Evolutionary conservation across 2,888 invertebrate genomes (phyloP).

Genomic region (Pycnomerus fuliginosus): DNA sequence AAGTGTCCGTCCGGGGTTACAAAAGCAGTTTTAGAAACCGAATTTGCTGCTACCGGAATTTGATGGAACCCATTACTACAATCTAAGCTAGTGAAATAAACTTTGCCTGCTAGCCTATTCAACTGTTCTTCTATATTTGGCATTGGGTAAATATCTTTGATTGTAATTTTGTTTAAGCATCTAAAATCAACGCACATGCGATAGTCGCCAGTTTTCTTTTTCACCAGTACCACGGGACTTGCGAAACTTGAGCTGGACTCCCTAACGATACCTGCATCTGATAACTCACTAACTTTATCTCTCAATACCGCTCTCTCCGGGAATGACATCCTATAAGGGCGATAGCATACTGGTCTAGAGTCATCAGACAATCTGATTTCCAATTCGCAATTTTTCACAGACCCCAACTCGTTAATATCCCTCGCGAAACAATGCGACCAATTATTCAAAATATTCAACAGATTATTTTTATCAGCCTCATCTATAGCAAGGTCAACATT

Average conservation of each 20-base stretch:
- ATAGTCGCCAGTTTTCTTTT: constrained; percentile 28
- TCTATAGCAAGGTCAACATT: too few relatives aligned
- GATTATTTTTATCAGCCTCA: too few relatives aligned
- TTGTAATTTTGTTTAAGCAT: constrained; percentile 36
- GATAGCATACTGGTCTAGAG: constrained; percentile 32
- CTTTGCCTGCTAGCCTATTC: constrained; percentile 29
- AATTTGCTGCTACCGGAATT: constrained; percentile 33
- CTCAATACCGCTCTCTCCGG: constrained; percentile 26
- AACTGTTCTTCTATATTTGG: constrained; percentile 34
- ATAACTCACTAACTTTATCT: neutral
- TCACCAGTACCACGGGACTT: constrained; percentile 25
- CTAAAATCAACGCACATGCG: constrained; percentile 37
- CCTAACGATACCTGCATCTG: constrained; percentile 22
- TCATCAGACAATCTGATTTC: constrained; percentile 28
- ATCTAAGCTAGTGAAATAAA: constrained; percentile 37
- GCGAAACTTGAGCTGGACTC: constrained; percentile 1
- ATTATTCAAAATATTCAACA: too few relatives aligned
- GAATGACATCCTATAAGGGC: constrained; percentile 32
- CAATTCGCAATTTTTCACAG: neutral
- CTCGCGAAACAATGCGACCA: too few relatives aligned
- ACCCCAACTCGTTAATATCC: neutral
- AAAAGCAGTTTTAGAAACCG: constrained; percentile 37
- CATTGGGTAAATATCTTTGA: constrained; percentile 38
- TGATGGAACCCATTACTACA: constrained; percentile 38
- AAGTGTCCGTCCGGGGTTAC: constrained; percentile 18